Base-by-base conservation (phyloP, 2,113 vertebrate species). In the Laticauda laticaudata region DNA sequence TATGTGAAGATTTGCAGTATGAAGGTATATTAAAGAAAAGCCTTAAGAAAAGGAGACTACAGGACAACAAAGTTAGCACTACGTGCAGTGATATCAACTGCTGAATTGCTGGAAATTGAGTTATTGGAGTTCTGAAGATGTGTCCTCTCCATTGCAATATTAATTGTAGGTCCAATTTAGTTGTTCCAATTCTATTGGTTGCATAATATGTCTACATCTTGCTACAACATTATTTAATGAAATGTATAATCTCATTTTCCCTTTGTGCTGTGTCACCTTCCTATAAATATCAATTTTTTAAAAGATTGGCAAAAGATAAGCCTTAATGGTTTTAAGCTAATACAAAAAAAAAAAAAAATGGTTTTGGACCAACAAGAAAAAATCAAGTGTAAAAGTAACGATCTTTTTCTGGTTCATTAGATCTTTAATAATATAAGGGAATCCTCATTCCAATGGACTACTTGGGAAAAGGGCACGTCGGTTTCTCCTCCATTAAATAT, bases 401-500 rank as follows among this genome's bases (percentile, higher is more conserved):
- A n/a, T n/a, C n/a, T n/a, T n/a, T n/a, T n/a, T n/a, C n/a, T n/a
- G n/a, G n/a, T n/a, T n/a, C n/a, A n/a, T n/a, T 88, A 90, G 86
- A 93, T 87, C 92, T 53, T 53, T 86, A 51, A 34, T n/a, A 86
- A 89, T 93, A 90, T 89, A 93, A 81, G 29, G 61, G 59, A 93
- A 64, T 45, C 75, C n/a, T 34, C 64, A 34, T 34, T 81, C 69
- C 20, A 39, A 75, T 75, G 69, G 69, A 39, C n/a, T 75, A 34
- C 86, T 93, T 90, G 45, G 88, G 2, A 87, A 89, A 81, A 81
- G n/a, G 69, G 15, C 69, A 75, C 0, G 2, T 39, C 69, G 7
- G 69, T 39, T 81, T 39, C 69, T 39, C 5, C n/a, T 39, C 69
- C 15, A 8, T 81, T 39, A 39, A 39, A 81, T 81, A 39, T 81